phyloP scores from a whole-genome alignment of 2,797 vertebrate genomes.

The Gallinago stenura region DNA sequence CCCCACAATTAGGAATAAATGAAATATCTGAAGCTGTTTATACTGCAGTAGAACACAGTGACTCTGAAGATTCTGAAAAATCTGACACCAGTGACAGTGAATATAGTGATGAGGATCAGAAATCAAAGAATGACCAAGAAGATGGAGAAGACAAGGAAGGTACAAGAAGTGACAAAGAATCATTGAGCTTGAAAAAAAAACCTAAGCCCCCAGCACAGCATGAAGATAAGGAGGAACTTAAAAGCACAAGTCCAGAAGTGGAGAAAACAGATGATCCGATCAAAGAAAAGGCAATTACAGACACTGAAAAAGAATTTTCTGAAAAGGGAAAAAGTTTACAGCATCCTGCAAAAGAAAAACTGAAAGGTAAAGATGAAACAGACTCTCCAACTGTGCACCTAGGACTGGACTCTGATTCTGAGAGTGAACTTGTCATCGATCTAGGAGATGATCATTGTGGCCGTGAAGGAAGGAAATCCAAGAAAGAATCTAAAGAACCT shows the following conservation, averaged over 20 bases:
- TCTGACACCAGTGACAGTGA: constrained; percentile 96
- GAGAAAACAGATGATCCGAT: constrained; percentile 77
- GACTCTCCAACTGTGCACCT: constrained; percentile 84
- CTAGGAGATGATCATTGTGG: constrained; percentile 92
- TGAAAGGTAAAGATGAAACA: constrained; percentile 88
- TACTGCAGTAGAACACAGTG: constrained; percentile 92
- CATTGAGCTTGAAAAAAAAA: constrained; percentile 84
- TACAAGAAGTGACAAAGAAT: constrained; percentile 84
- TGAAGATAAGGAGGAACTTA: constrained; percentile 86
- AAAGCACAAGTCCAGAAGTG: constrained; percentile 58
- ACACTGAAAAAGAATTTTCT: constrained; percentile 84
- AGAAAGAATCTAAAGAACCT: constrained; percentile 89
- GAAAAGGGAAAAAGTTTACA: constrained; percentile 87
- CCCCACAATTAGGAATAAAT: constrained; percentile 88
- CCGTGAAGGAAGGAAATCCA: constrained; percentile 89
- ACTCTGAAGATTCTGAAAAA: constrained; percentile 97
- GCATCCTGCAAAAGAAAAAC: constrained; percentile 84
- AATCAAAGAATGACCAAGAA: constrained; percentile 86
- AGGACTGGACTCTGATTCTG: constrained; percentile 94
- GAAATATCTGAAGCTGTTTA: constrained; percentile 96
- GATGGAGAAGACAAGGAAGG: constrained; percentile 87
- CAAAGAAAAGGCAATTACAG: constrained; percentile 85
- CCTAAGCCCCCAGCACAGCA: constrained; percentile 79
- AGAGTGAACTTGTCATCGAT: constrained; percentile 96
- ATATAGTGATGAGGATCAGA: constrained; percentile 92